Evolutionary conservation across 1,140 invertebrate species (phyloP), one percentile per base, ranked within the genome.

Genomic region (Drepana arcuata): DNA sequence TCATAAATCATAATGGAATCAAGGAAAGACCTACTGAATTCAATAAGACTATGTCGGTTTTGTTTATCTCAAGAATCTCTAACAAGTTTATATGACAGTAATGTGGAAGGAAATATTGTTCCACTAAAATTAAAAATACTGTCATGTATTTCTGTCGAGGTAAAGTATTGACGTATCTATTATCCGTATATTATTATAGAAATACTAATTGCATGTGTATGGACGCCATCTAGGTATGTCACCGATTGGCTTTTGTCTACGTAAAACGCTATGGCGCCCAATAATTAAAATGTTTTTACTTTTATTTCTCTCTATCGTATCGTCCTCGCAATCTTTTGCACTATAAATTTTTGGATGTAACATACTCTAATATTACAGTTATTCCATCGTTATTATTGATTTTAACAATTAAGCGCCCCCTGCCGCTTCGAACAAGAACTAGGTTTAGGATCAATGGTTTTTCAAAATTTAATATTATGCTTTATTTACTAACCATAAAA

Each of bases 141-240:
- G 87, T 88, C 91, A 18, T 91, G 89, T 58, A 86, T 90, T 42
- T 86, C 89, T 27, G 88, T 92, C 39, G 91, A 93, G 89, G 91
- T 92, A 88, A 83, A 31, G 34, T 41, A 45, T 18, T 7, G n/a
- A 41, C 13, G 40, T 27, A 10, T 41, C 7, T 35, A 29, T 12
- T 31, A 38, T 18, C 18, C 7, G 14, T 34, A 16, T 14, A 32
- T 16, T 15, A 23, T 33, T 13, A 7, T 11, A 11, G 27, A 37
- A 31, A 7, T 25, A 33, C 13, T 14, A 26, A n/a, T 29, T 18
- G 16, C 15, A 21, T 29, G 25, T 37, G 24, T 36, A 36, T 56
- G 30, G 44, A 65, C 52, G 67, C 60, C 60, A 65, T 49, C 58
- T 61, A 57, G n/a, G n/a, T n/a, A n/a, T 44, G 36, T 10, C 26